Evolutionary conservation across 2,113 vertebrate genomes (phyloP), one percentile per base, ranked within the genome.

Genomic region (Scatophagus argus): DNA sequence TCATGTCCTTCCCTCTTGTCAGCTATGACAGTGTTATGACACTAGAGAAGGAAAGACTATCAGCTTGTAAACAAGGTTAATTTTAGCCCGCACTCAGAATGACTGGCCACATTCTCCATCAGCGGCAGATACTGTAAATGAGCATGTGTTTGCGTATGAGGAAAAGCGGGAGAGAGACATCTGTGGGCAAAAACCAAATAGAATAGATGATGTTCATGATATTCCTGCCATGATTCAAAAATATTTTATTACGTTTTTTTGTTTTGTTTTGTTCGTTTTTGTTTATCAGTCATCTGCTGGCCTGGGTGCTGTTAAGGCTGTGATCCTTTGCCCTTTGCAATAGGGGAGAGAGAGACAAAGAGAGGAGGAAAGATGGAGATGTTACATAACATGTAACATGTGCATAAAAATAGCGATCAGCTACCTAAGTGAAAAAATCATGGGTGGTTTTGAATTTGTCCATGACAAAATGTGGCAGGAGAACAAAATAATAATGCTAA

Each of bases 1-100:
- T 47, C 58, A 6, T 52, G 76, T 85, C 81, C 84, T 84, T 71
- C 67, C 60, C 70, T 77, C 36, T 10, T 87, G 65, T 71, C 41
- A 36, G 60, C 62, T 27, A 7, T 36, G 69, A 36, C 83, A 59
- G 63, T 89, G 88, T 91, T 90, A 84, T 92, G 89, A 89, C 89
- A 88, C 77, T 32, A 58, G 82, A 89, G 89, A 82, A 77, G 76
- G 87, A 82, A 86, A 80, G 75, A 77, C 79, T 86, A 87, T 87
- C 88, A 38, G 76, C 79, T 67, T 82, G 86, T 92, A 92, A 93
- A 90, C 88, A 84, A 72, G 75, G 80, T 86, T 90, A 90, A 89
- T 88, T 92, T 90, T 86, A 91, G 86, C 75, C 16, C 25, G 60
- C 38, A 63, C 82, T 81, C 47, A 36, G 61, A 47, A 77, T 82